Evolutionary conservation across 2,113 vertebrate genomes (phyloP), one percentile per base, ranked within the genome.

Genomic region (Hydrolagus affinis): DNA sequence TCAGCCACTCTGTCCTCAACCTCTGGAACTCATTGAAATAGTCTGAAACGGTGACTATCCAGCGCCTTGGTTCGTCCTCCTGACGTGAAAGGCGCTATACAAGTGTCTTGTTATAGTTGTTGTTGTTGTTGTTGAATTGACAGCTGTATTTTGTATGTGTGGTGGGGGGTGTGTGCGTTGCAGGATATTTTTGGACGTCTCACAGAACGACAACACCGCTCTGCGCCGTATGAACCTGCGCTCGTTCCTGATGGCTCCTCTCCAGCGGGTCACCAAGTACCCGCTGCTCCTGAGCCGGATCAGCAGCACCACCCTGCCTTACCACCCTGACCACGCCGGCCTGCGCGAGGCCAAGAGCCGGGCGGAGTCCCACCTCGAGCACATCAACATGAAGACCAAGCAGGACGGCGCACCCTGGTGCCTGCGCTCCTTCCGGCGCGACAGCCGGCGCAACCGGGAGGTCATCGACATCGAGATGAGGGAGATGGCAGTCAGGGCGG

Each of bases 341-440:
- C 94, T 97, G 86, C 92, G 94, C 56, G 95, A 97, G 87, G 96
- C 95, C 88, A 97, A 97, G 90, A 95, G 95, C 88, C 95, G 94
- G 10, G 96, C 97, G 0, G 95, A 97, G 73, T 96, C 96, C 85
- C 96, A 97, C 85, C 89, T 98, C 88, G 96, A 97, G 90, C 96
- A 98, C 92, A 97, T 98, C 90, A 97, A 98, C 91, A 97, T 95
- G 94, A 96, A 96, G 91, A 96, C 95, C 87, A 95, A 94, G 89
- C 96, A 96, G 90, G 96, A 97, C 86, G 95, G 95, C 1, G 94
- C 95, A 88, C 91, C 94, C 0, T 97, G 96, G 96, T 95, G 95
- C 0, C 92, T 97, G 4, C 94, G 96, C 4, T 96, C 96, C 0
- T 97, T 98, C 90, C 94, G 96, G 64, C 93, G 96, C 1, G 95